Conservation (phyloP, 30 jellyfish, hydroid and myxozoan genomes). For the Hydractinia symbiolongicarpus region DNA sequence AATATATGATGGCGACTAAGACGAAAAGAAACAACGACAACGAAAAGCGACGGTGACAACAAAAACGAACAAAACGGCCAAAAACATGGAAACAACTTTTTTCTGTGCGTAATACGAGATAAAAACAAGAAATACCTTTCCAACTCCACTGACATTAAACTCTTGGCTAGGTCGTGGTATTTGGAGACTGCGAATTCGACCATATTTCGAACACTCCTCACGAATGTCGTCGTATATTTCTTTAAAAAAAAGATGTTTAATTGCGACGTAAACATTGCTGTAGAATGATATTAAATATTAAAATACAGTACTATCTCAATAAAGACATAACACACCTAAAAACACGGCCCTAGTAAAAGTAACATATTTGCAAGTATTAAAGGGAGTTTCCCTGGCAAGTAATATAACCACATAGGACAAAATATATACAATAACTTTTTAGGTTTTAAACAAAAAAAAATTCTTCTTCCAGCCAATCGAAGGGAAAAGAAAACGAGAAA, state of each 20-base stretch:
- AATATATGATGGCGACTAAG: too few species aligned
- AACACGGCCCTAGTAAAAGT: too few species aligned
- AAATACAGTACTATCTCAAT: neutral
- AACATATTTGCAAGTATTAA: too few species aligned
- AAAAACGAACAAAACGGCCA: too few species aligned
- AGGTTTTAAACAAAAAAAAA: too few species aligned
- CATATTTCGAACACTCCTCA: slow-evolving; percentile 93
- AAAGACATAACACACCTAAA: neutral
- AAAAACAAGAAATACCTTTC: slow-evolving; percentile 53
- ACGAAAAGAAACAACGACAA: too few species aligned
- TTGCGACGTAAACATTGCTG: neutral
- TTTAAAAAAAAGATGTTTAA: slow-evolving; percentile 5
- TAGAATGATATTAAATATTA: neutral
- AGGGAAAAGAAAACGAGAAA: too few species aligned
- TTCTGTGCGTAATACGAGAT: neutral
- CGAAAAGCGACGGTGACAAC: too few species aligned
- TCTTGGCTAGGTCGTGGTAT: slow-evolving; percentile 87
- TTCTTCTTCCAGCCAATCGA: too few species aligned
- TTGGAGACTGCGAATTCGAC: slow-evolving; percentile 84
- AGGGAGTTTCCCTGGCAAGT: too few species aligned
- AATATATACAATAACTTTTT: too few species aligned
- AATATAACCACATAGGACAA: too few species aligned
- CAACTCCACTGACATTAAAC: slow-evolving; percentile 70
- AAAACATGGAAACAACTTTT: neutral
- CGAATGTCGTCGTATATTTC: slow-evolving; percentile 95